These are phyloP conservation scores for Drosophila testacea DNA, from an alignment of 2,888 invertebrate genomes.

Conservation along the genomic window DNA sequence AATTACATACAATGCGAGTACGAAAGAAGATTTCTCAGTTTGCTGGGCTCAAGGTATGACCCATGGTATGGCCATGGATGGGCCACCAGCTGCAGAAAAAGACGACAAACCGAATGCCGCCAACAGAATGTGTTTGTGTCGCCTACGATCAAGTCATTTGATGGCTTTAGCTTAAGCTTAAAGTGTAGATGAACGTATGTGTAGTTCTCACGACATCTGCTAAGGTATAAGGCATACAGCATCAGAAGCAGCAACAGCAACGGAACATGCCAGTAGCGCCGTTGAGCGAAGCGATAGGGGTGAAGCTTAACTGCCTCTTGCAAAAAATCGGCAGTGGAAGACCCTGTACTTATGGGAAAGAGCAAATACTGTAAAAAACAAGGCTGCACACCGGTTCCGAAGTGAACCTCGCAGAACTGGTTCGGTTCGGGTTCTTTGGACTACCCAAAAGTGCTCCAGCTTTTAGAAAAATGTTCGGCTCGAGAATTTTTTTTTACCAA, in stretches of 20 bases:
- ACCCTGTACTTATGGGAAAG: too few species aligned
- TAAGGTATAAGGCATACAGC: slow-evolving; percentile 14
- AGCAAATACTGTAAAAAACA: too few species aligned
- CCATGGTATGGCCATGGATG: slow-evolving; percentile 20
- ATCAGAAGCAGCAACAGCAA: neutral
- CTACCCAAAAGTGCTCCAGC: too few species aligned
- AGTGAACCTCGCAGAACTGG: too few species aligned
- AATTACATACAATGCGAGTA: slow-evolving; percentile 60
- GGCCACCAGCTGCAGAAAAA: slow-evolving; percentile 12
- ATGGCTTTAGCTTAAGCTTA: slow-evolving; percentile 18
- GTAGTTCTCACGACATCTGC: slow-evolving; percentile 69
- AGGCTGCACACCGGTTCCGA: too few species aligned
- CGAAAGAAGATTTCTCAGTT: slow-evolving; percentile 24
- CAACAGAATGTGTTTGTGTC: slow-evolving; percentile 65
- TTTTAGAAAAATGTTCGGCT: too few species aligned
- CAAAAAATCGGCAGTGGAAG: neutral
- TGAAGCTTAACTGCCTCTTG: slow-evolving; percentile 11
- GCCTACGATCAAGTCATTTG: slow-evolving; percentile 66
- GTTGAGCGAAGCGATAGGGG: slow-evolving; percentile 36
- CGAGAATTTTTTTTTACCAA: too few species aligned
- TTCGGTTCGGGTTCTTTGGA: too few species aligned
- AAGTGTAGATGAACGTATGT: slow-evolving; percentile 50
- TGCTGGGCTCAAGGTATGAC: slow-evolving; percentile 11
- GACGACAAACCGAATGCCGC: slow-evolving; percentile 39
- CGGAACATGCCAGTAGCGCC: slow-evolving; percentile 57